These are phyloP conservation scores for Mimas tiliae DNA, from an alignment of 2,888 invertebrate genomes.

Conservation along the genomic window DNA sequence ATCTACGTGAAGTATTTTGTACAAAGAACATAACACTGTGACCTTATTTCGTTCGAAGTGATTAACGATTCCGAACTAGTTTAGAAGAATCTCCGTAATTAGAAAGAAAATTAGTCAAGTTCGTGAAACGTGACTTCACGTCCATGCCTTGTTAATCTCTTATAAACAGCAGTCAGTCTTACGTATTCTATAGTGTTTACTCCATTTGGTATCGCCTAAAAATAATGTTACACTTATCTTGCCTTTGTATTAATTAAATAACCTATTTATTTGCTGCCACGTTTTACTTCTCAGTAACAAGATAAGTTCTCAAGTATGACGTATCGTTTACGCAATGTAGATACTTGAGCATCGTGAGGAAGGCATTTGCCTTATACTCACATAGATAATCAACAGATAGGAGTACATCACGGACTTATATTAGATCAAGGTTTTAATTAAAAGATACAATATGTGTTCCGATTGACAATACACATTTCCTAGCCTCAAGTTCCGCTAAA, in stretches of 20 bases:
- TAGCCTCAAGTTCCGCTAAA: neutral
- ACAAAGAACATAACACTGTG: slow-evolving; percentile 11
- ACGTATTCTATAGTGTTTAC: slow-evolving; percentile 10
- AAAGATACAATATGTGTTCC: neutral
- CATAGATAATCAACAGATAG: slow-evolving; percentile 5
- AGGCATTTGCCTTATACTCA: slow-evolving; percentile 25
- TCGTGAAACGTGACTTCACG: slow-evolving; percentile 44
- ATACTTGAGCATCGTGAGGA: slow-evolving; percentile 25
- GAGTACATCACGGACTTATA: slow-evolving; percentile 24
- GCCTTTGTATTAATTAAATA: slow-evolving; percentile 18
- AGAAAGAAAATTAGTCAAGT: slow-evolving; percentile 52
- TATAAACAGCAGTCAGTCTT: slow-evolving; percentile 1
- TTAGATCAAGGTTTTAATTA: slow-evolving; percentile 18
- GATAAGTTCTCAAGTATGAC: slow-evolving; percentile 23
- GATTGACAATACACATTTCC: neutral
- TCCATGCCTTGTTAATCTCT: slow-evolving; percentile 43
- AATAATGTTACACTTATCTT: neutral
- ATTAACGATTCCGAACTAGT: slow-evolving; percentile 42
- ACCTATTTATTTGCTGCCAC: slow-evolving; percentile 19
- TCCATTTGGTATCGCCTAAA: neutral
- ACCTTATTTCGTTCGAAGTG: slow-evolving; percentile 33
- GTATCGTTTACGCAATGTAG: slow-evolving; percentile 20
- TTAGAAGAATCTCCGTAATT: slow-evolving; percentile 50
- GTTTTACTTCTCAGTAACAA: slow-evolving; percentile 19
- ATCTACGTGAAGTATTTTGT: neutral